Evolutionary conservation across 2,797 vertebrate genomes (phyloP).

Genomic region (Ctenopoma kingsleyae): DNA sequence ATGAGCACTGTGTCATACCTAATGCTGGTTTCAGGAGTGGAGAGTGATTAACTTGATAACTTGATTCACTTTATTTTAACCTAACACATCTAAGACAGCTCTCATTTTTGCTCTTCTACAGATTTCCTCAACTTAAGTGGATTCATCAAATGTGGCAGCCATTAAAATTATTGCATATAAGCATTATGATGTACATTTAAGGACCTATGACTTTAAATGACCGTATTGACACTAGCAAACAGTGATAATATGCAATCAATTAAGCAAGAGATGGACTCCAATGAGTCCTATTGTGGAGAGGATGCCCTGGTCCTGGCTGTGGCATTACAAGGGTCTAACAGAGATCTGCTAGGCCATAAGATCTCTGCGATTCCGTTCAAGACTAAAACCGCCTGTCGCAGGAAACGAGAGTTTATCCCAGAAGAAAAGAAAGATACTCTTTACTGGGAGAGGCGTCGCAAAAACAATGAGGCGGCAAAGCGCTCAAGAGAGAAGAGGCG

Average conservation of each 20-base stretch:
- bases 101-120: conserved; percentile 50
- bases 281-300: conserved; percentile 83
- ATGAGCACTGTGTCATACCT: too few relatives aligned
- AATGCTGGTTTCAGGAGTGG: too few relatives aligned
- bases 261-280: conserved; percentile 89
- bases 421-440: conserved; percentile 96
- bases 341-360: conserved; percentile 80
- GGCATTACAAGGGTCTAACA: conserved; percentile 83
- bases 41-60: background rate
- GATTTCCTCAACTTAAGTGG: conserved; percentile 42
- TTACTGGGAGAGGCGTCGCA: conserved; percentile 97
- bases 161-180: conserved; percentile 24
- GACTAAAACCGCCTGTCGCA: conserved; percentile 87
- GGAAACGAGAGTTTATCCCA: conserved; percentile 96
- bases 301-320: conserved; percentile 87
- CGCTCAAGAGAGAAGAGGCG: conserved; percentile 95
- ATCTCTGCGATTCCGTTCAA: conserved; percentile 81
- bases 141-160: conserved; percentile 26
- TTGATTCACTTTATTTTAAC: background rate
- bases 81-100: background rate
- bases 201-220: conserved; percentile 15
- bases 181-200: conserved; percentile 50
- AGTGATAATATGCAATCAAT: conserved; percentile 90
- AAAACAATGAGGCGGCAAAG: conserved; percentile 98
- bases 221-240: conserved; percentile 61